A percentile compares a stretch with the other conserved stretches of the same genome.
These are phyloP conservation scores for Rhamphomyia laevipes DNA, from an alignment of 2,888 invertebrate genomes.

Conservation along the genomic window DNA sequence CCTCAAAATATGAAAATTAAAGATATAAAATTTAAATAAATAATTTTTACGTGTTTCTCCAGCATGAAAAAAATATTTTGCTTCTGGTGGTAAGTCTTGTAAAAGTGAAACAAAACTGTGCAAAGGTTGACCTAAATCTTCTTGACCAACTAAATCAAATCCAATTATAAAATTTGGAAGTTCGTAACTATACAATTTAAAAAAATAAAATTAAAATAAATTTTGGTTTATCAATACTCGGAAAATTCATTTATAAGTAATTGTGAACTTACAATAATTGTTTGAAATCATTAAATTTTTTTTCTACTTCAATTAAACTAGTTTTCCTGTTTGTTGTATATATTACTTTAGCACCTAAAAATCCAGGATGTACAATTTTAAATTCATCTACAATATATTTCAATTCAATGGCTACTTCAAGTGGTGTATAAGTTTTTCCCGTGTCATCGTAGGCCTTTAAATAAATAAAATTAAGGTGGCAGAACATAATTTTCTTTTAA, in stretches of 20 bases:
- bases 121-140: slow-evolving; percentile 47
- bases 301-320: slow-evolving; percentile 13
- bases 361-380: slow-evolving; percentile 41
- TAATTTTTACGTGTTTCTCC: slow-evolving; percentile 45
- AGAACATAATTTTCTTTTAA: too few species aligned
- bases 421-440: slow-evolving; percentile 40
- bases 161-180: slow-evolving; percentile 47
- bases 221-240: neutral
- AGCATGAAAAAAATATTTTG: slow-evolving; percentile 51
- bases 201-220: neutral
- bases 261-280: slow-evolving; percentile 26
- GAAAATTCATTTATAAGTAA: too few species aligned
- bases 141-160: slow-evolving; percentile 56
- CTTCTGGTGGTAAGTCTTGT: slow-evolving; percentile 22
- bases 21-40: neutral
- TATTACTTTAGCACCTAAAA: slow-evolving; percentile 49
- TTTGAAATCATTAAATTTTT: slow-evolving; percentile 20
- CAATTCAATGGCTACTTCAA: slow-evolving; percentile 33
- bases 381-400: slow-evolving; percentile 40
- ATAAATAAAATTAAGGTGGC: too few species aligned
- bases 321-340: slow-evolving; percentile 28
- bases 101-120: slow-evolving; percentile 23
- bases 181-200: slow-evolving; percentile 16
- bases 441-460: slow-evolving; percentile 43
- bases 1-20: neutral